Evolutionary conservation across 2,888 invertebrate species (phyloP), one percentile per base, ranked within the genome.

Genomic region (Nephrotoma flavescens): DNA sequence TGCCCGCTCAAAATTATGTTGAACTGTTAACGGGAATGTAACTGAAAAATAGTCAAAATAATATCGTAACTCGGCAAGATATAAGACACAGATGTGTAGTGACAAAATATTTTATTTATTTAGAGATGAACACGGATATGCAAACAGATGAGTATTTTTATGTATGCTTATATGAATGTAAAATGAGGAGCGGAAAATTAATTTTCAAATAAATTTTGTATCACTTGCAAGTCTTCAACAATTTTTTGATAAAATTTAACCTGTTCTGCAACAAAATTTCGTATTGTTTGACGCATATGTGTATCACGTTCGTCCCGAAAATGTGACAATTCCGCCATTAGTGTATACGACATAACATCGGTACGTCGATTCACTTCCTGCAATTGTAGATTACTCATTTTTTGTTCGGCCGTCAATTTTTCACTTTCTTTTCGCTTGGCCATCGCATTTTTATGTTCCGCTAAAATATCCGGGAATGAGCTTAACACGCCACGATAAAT

Each of bases 241-340:
- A 97, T 93, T 90, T 96, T 96, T 91, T 96, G 95, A 92, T 99
- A 98, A 92, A 99, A 99, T 86, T 93, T 93, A 47, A 99, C 97
- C 92, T 99, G 99, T 89, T 97, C 96, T 88, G 93, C 93, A 87
- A 99, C 93, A 91, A 97, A 98, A 88, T 93, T 94, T 90, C 96
- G 96, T 94, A 99, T 96, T 86, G 97, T 95, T 87, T 94, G 93
- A 90, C 96, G 97, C 89, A 98, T 94, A 92, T 99, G 98, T 71
- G 93, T 93, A 85, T 97, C 96, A 88, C 98, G 93, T 90, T 98
- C 97, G 42, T 93, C 92, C 90, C 98, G 97, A 91, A 99, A 98
- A 91, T 99, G 97, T 89, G 96, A 95, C 89, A 99, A 95, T 93
- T 99, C 99, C 87, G 99, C 98, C 91, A 99, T 94, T 87, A 98